A percentile compares a stretch with the other conserved stretches of the same genome.
phyloP scores from a whole-genome alignment of 1,140 invertebrate genomes.

The Heterodera schachtii region DNA sequence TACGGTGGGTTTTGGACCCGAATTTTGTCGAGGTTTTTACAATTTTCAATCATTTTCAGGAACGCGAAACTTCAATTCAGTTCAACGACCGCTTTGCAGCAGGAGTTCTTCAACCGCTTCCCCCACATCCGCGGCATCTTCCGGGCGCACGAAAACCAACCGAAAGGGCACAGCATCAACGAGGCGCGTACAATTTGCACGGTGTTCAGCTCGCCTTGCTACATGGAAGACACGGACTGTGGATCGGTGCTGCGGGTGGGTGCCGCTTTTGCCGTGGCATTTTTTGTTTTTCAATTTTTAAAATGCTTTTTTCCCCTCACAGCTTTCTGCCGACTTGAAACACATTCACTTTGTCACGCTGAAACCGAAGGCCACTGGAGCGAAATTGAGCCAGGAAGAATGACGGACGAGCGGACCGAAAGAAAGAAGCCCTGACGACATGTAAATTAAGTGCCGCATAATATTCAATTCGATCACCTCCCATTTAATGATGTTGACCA shows the following conservation, averaged over 20 bases:
- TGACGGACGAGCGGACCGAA: no score
- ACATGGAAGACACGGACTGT: not conserved
- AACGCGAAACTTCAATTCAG: slow-evolving; percentile 6
- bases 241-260: slow-evolving; percentile 16
- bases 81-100: slow-evolving; percentile 18
- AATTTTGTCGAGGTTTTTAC: not conserved
- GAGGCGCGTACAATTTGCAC: slow-evolving; percentile 15
- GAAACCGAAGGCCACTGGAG: not conserved
- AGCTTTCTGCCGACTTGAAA: not conserved
- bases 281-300: not conserved
- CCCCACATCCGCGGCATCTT: slow-evolving; percentile 17
- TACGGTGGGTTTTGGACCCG: not conserved
- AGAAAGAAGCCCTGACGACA: no score
- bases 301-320: not conserved
- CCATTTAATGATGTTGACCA: no score
- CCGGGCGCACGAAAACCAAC: slow-evolving; percentile 7
- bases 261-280: no score
- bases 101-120: slow-evolving; percentile 11
- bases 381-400: no score
- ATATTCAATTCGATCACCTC: no score
- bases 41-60: not conserved
- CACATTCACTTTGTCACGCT: not conserved
- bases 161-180: slow-evolving; percentile 1
- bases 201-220: slow-evolving; percentile 15
- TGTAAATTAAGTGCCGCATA: no score